Evolutionary conservation across 2,888 invertebrate genomes (phyloP).

Genomic region (Incurvaria masculella): DNA sequence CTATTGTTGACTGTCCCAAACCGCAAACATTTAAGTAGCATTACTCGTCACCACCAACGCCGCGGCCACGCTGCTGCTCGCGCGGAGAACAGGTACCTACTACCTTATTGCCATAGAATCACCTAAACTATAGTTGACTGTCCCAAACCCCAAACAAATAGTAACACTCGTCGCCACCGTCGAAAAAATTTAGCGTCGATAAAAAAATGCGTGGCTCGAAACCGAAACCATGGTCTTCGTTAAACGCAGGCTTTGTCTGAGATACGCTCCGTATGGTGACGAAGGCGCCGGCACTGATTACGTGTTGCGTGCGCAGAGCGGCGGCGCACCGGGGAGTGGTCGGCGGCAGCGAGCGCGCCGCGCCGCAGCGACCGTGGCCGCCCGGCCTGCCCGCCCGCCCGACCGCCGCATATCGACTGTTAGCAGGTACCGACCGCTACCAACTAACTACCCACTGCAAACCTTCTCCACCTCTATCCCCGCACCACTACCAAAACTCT

Average conservation of each 20-base stretch:
- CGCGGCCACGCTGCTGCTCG: slow-evolving; percentile 55
- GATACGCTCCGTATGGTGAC: neutral
- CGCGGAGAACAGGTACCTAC: slow-evolving; percentile 54
- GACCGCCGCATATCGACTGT: slow-evolving; percentile 56
- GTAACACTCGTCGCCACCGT: slow-evolving; percentile 56
- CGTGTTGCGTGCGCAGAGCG: slow-evolving; percentile 32
- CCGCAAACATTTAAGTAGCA: slow-evolving; percentile 66
- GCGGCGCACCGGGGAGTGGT: slow-evolving; percentile 52
- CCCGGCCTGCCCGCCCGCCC: slow-evolving; percentile 51
- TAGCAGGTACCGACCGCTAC: slow-evolving; percentile 56
- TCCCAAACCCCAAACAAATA: slow-evolving; percentile 67
- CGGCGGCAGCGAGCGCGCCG: slow-evolving; percentile 45
- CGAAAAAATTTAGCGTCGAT: too few relatives aligned
- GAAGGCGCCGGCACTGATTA: neutral
- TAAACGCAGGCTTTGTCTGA: too few relatives aligned
- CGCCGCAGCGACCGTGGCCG: slow-evolving; percentile 49
- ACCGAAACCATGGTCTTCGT: too few relatives aligned
- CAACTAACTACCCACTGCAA: too few relatives aligned
- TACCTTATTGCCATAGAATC: slow-evolving; percentile 74
- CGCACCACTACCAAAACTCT: too few relatives aligned
- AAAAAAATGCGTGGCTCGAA: too few relatives aligned
- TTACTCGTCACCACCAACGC: slow-evolving; percentile 54
- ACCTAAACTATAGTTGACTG: slow-evolving; percentile 67
- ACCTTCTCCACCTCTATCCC: too few relatives aligned
- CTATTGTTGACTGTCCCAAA: slow-evolving; percentile 67